phyloP scores from a whole-genome alignment of 2,888 invertebrate species.

The Eristalis tenax region DNA sequence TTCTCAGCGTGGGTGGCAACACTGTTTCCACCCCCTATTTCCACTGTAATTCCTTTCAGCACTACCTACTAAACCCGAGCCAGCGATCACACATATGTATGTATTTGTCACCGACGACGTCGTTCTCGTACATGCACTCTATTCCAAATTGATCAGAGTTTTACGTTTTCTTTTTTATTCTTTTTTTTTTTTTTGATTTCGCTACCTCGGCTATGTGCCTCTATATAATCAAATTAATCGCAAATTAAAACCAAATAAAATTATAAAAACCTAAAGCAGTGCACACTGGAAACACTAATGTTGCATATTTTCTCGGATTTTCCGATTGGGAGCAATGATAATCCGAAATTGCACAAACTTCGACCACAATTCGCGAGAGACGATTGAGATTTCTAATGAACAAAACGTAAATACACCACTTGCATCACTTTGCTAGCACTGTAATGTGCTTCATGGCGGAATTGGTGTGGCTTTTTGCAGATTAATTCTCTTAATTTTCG shows the following conservation, averaged over 20 bases:
- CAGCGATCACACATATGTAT: constrained; percentile 24
- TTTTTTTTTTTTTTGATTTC: neutral
- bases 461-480: constrained; percentile 8
- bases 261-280: constrained; percentile 11
- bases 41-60: constrained; percentile 11
- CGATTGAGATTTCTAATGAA: constrained; percentile 24
- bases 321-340: constrained; percentile 27
- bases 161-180: neutral
- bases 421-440: constrained; percentile 50
- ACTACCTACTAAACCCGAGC: constrained; percentile 7
- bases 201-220: neutral
- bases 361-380: constrained; percentile 39
- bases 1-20: constrained; percentile 37
- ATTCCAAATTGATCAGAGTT: constrained; percentile 11
- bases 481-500: constrained; percentile 19
- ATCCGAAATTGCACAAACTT: constrained; percentile 61
- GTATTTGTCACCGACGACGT: neutral
- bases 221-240: constrained; percentile 33
- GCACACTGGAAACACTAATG: constrained; percentile 35
- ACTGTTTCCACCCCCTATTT: constrained; percentile 55
- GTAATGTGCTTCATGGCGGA: constrained; percentile 23
- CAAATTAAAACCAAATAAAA: constrained; percentile 12
- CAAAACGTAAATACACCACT: constrained; percentile 32
- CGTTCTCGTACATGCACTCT: neutral
- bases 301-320: constrained; percentile 21